phyloP scores from a whole-genome alignment of 2,113 vertebrate genomes.

The Patagioenas fasciata region DNA sequence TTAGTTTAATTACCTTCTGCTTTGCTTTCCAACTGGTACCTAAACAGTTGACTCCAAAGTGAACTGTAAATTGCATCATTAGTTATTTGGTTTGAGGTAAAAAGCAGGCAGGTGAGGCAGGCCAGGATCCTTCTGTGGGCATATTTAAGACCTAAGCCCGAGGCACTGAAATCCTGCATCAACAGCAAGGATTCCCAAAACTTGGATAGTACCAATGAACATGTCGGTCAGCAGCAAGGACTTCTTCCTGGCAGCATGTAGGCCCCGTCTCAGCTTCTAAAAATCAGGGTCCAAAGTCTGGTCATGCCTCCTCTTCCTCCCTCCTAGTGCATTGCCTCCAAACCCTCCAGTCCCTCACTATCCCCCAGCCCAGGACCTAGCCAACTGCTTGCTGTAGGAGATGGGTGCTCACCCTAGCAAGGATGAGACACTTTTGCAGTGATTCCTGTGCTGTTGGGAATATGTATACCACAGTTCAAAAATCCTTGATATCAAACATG shows the following conservation, averaged over 20 bases:
- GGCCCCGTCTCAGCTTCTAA: background rate
- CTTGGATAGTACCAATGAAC: rapidly evolving
- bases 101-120: background rate
- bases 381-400: background rate
- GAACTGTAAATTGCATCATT: background rate
- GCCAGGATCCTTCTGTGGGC: background rate
- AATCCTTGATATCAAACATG: background rate
- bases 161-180: background rate
- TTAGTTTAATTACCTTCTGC: background rate
- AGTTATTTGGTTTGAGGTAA: background rate
- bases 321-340: background rate
- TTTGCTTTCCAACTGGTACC: background rate
- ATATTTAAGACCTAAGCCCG: background rate
- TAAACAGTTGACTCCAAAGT: background rate
- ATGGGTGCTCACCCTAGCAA: background rate
- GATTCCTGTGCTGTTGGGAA: background rate
- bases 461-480: background rate
- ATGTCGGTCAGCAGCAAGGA: background rate
- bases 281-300: background rate
- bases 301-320: background rate
- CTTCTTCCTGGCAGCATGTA: background rate
- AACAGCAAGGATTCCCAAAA: background rate
- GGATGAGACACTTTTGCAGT: background rate
- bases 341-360: background rate
- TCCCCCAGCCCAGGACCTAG: background rate